Evolutionary conservation across 2,888 invertebrate species (phyloP).

Genomic region (Caenorhabditis sp.): DNA sequence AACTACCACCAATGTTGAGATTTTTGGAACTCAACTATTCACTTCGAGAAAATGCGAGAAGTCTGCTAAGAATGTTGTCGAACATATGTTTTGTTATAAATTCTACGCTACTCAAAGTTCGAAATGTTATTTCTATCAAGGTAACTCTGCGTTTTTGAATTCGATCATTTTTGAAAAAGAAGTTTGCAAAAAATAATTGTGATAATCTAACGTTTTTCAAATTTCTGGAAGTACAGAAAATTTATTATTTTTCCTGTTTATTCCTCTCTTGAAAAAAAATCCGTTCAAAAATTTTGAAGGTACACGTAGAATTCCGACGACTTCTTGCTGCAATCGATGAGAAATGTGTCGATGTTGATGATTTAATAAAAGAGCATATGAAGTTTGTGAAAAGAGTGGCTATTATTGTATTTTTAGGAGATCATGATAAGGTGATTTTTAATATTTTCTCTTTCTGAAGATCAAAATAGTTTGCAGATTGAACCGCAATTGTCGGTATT

Average conservation of each 20-base stretch:
- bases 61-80: constrained; percentile 19
- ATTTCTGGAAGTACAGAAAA: too few species aligned
- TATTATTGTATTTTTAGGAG: constrained; percentile 3
- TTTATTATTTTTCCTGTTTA: too few species aligned
- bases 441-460: background rate
- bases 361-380: constrained; percentile 25
- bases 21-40: constrained; percentile 17
- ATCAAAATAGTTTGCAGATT: too few species aligned
- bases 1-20: constrained; percentile 12
- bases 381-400: constrained; percentile 12
- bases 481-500: constrained; percentile 21
- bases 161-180: too few species aligned
- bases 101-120: constrained; percentile 10
- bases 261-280: background rate
- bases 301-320: background rate
- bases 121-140: constrained; percentile 11
- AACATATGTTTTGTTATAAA: constrained; percentile 23
- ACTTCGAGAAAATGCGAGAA: constrained; percentile 27
- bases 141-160: too few species aligned
- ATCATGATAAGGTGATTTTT: constrained; percentile 13
- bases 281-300: background rate
- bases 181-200: background rate
- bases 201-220: too few species aligned
- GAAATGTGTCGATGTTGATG: constrained; percentile 30
- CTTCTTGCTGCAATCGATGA: constrained; percentile 37